Evolutionary conservation across 1,140 invertebrate species (phyloP), one percentile per base, ranked within the genome.

Genomic region (Stegodyphus mimosarum): DNA sequence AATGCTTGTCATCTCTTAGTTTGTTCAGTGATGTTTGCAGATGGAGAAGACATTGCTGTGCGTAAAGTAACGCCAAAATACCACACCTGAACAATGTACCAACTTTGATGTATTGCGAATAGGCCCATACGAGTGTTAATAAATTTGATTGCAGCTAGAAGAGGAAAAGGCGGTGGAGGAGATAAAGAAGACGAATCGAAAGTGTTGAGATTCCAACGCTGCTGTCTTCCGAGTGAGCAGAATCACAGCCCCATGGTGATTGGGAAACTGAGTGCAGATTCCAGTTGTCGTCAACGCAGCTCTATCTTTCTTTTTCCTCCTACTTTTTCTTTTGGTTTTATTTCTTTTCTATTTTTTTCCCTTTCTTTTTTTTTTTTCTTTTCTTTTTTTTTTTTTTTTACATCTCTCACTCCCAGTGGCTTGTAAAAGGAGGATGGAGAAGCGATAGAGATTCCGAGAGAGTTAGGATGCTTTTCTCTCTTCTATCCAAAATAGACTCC

Each of bases 401-500:
- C 10, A 10, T 51, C 18, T 49, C n/a, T 71, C 33, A 17, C 33
- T 71, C 69, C 13, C 33, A 33, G 69, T 71, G 49, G 69, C 55
- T 60, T 60, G 55, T 60, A 60, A 71, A 71, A 72, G 18, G 72
- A 74, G 80, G 69, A 83, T 83, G 80, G 64, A 83, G 80, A 74
- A 50, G 33, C 70, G 71, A 74, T 81, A 63, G 78, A 52, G 78
- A 81, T 72, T 81, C 52, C 70, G 70, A 73, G 69, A 71, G 78
- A 64, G 70, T 72, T 52, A 81, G 70, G 70, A 81, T 71, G 70
- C 77, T 79, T 81, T 81, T 72, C 78, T 83, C 33, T 33, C 55
- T 83, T 50, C 78, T 67, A 66, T 83, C 71, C 69, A 66, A 83
- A 83, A 83, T 83, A 83, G 80, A 74, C 71, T 74, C 18, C 72